Percentiles rank a stretch among this genome's conserved stretches.
phyloP scores from a whole-genome alignment of 1,140 invertebrate species.

The Monochamus saltuarius region DNA sequence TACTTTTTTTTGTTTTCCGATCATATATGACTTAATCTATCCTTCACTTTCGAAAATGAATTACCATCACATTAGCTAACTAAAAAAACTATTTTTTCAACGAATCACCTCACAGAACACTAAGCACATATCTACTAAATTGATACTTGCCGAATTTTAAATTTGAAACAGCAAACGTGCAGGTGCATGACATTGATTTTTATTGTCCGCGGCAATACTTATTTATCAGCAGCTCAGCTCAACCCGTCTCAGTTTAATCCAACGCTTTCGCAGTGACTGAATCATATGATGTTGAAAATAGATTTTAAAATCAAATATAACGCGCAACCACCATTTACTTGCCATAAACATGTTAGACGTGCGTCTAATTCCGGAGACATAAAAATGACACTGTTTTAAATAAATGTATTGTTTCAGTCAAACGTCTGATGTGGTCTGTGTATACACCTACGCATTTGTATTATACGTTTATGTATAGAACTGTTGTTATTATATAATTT shows the following conservation, averaged over 20 bases:
- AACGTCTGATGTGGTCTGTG: no score
- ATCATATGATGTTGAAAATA: conserved; percentile 14
- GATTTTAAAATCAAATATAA: conserved; percentile 9
- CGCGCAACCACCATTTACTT: conserved; percentile 7
- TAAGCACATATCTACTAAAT: not conserved
- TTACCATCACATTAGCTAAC: no score
- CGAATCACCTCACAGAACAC: no score
- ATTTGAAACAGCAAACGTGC: conserved; percentile 34
- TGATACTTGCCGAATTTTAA: conserved; percentile 38
- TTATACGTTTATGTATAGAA: no score
- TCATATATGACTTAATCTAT: no score
- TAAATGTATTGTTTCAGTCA: no score
- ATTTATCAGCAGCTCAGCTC: no score
- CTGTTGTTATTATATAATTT: no score
- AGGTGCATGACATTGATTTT: conserved; percentile 20
- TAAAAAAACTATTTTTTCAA: no score
- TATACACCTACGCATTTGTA: no score
- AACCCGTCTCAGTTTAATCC: not conserved
- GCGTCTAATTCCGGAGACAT: conserved; percentile 3
- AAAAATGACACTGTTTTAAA: not conserved
- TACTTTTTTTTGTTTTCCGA: no score
- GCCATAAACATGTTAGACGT: conserved; percentile 1
- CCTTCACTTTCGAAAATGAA: no score
- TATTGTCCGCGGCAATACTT: not conserved
- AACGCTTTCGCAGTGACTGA: conserved; percentile 6